Conservation (phyloP, 2,797 vertebrate genomes). For the Halcyon smyrnensis region DNA sequence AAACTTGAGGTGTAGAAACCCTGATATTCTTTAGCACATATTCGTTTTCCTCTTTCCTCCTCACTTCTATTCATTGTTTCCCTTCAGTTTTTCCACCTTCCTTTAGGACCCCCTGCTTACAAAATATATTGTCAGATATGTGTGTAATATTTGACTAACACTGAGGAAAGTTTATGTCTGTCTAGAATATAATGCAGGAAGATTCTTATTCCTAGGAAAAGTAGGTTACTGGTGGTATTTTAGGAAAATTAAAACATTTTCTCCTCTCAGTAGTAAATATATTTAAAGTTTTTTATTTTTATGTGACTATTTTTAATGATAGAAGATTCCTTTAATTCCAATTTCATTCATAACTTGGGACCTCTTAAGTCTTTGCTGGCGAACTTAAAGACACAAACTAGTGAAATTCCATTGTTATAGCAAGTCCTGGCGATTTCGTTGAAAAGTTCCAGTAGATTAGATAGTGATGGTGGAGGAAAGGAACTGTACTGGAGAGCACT, state of each 20-base stretch:
- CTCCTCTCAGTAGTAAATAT: not conserved
- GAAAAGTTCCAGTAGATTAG: not conserved
- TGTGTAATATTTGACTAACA: not conserved
- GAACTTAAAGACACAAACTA: not conserved
- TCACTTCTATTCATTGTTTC: not conserved
- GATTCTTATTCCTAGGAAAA: not conserved
- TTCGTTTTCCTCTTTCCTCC: not conserved
- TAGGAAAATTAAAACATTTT: not conserved
- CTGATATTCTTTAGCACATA: not conserved
- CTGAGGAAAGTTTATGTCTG: not conserved
- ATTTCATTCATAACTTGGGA: not conserved
- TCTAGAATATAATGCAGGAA: not conserved
- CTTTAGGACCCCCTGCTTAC: not conserved
- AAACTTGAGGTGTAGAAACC: not conserved
- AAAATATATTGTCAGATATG: not conserved
- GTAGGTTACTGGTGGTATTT: not conserved
- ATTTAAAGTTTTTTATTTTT: not conserved
- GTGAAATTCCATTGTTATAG: not conserved
- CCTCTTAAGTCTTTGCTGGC: not conserved
- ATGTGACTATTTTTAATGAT: not conserved
- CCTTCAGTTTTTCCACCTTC: not conserved
- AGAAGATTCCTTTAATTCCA: not conserved
- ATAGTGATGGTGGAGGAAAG: not conserved
- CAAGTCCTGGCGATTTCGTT: not conserved
- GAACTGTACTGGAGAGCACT: not conserved